phyloP scores from a whole-genome alignment of 2,113 vertebrate genomes.

The Pleuronectes platessa region DNA sequence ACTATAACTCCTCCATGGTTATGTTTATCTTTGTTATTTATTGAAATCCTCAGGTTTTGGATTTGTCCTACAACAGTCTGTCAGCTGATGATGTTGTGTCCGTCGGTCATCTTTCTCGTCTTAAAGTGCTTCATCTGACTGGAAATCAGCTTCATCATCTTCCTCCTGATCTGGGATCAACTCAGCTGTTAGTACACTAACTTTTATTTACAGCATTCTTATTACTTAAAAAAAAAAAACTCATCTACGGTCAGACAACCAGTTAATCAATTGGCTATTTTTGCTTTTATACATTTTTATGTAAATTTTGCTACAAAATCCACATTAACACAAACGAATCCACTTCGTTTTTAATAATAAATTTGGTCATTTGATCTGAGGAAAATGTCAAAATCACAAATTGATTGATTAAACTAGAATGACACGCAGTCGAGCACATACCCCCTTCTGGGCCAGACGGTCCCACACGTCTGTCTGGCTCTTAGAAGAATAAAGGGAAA shows the following conservation, averaged over 20 bases:
- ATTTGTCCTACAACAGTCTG: conserved; percentile 89
- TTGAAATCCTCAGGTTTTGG: conserved; percentile 80
- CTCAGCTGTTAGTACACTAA: conserved; percentile 68
- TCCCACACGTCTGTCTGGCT: background rate
- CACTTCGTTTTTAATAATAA: background rate
- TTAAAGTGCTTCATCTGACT: conserved; percentile 86
- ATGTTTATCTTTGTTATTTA: background rate
- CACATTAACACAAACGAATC: background rate
- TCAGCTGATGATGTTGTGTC: conserved; percentile 75
- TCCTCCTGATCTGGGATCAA: conserved; percentile 74
- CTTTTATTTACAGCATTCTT: background rate
- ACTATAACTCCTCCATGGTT: no score
- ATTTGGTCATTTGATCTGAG: background rate
- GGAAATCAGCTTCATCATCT: conserved; percentile 85
- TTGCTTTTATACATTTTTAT: background rate
- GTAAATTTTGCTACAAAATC: no score
- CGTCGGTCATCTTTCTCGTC: conserved; percentile 80
- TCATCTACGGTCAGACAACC: background rate
- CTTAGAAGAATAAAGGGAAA: background rate
- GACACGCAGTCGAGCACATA: background rate
- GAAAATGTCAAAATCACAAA: no score
- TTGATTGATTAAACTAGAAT: no score
- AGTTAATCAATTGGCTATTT: background rate
- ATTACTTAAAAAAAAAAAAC: background rate
- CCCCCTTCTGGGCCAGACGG: background rate